Conservation (phyloP, 2,113 vertebrate genomes). For the Toxostoma redivivum region DNA sequence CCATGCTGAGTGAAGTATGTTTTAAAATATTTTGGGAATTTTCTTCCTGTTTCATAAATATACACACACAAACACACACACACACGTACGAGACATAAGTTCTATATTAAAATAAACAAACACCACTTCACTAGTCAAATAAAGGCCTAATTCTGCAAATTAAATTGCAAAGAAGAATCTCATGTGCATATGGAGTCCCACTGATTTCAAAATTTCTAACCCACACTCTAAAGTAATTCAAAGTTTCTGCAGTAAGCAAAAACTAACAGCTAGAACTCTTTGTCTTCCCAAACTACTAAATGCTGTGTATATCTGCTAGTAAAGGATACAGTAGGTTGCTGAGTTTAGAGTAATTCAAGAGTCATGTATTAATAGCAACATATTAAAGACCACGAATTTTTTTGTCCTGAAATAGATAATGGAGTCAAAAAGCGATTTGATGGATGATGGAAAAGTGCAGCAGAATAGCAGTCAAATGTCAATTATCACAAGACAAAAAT, state of each 20-base stretch:
- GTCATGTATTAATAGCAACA: neutral
- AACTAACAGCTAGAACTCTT: neutral
- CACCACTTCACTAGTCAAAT: neutral
- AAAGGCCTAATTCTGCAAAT: neutral
- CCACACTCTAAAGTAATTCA: neutral
- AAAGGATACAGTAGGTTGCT: neutral
- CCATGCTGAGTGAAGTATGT: neutral
- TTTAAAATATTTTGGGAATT: neutral
- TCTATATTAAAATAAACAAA: neutral
- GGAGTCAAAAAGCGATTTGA: neutral
- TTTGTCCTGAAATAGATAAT: neutral
- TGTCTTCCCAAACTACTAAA: neutral
- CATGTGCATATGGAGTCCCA: neutral
- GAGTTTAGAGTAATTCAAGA: neutral
- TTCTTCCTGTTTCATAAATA: neutral
- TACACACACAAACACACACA: neutral
- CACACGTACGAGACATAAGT: neutral
- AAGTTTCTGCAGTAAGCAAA: neutral
- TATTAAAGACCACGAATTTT: neutral
- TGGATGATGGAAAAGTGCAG: neutral
- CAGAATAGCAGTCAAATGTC: neutral
- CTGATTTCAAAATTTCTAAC: neutral
- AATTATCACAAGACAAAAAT: neutral
- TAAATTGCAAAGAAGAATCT: neutral
- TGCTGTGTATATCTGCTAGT: neutral